These are phyloP conservation scores for Drosophila incognita DNA, from an alignment of 2,888 invertebrate genomes.

Conservation along the genomic window DNA sequence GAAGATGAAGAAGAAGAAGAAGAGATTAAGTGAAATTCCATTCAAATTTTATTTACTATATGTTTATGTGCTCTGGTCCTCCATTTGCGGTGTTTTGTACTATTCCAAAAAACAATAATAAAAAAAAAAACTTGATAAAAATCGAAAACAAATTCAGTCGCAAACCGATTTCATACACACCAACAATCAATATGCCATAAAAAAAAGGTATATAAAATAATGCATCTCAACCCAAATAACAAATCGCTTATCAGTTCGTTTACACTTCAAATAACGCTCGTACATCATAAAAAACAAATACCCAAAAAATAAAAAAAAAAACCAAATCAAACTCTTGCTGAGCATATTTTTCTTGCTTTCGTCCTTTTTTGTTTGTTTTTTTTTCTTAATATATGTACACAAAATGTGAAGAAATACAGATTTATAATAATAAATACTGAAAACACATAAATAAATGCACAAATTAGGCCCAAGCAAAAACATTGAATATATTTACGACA, in stretches of 20 bases:
- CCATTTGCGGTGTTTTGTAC: constrained; percentile 68
- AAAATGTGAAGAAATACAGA: not conserved
- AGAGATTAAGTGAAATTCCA: not conserved
- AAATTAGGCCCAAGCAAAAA: constrained; percentile 38
- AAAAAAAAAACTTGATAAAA: not conserved
- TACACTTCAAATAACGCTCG: constrained; percentile 40
- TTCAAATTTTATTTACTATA: constrained; percentile 15
- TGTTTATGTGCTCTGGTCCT: constrained; percentile 56
- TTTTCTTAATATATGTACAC: constrained; percentile 5
- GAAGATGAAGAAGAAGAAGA: not conserved
- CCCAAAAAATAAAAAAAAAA: not conserved
- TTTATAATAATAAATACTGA: not conserved
- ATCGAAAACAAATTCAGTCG: not conserved
- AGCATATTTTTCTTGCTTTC: constrained; percentile 28
- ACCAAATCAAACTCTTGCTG: constrained; percentile 8
- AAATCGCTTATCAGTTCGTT: constrained; percentile 56
- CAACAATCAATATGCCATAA: constrained; percentile 11
- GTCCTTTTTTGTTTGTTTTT: constrained; percentile 4
- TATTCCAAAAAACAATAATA: constrained; percentile 7
- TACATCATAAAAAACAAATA: constrained; percentile 15
- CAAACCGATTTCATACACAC: constrained; percentile 14
- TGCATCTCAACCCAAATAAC: constrained; percentile 41
- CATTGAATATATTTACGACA: constrained; percentile 13
- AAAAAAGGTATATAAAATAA: constrained; percentile 21
- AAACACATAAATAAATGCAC: constrained; percentile 69